Percentiles rank a stretch among this genome's conserved stretches.
Evolutionary conservation across 2,113 vertebrate genomes (phyloP).

Genomic region (Erinaceus europaeus): DNA sequence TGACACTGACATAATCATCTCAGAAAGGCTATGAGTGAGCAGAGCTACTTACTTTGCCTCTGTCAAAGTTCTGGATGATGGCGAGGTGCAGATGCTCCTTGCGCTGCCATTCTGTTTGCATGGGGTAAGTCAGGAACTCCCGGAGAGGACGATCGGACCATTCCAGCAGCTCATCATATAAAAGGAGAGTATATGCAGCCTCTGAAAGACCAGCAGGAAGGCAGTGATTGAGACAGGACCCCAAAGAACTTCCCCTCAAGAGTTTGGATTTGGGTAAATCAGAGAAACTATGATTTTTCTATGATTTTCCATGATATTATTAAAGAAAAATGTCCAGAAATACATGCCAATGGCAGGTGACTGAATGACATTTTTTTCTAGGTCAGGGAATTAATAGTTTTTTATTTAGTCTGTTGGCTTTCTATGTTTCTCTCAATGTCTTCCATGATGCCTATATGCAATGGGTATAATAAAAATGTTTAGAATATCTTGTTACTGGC

Average conservation of each 20-base stretch:
- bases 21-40: accelerated
- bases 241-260: background rate
- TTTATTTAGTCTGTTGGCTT: background rate
- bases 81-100: constrained; percentile 96
- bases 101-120: constrained; percentile 98
- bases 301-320: background rate
- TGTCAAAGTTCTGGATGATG: constrained; percentile 97
- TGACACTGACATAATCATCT: background rate
- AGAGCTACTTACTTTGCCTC: constrained; percentile 83
- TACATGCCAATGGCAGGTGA: background rate
- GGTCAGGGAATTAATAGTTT: background rate
- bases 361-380: background rate
- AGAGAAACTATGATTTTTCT: background rate
- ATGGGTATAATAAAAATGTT: background rate
- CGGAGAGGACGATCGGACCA: constrained; percentile 96
- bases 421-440: background rate
- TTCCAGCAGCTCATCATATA: constrained; percentile 96
- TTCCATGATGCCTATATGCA: too few relatives aligned
- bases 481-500: background rate
- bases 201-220: constrained; percentile 81
- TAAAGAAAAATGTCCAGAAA: background rate
- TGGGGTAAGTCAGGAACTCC: constrained; percentile 97
- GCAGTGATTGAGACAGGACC: background rate
- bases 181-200: constrained; percentile 94
- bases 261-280: background rate